These are phyloP conservation scores for Cartodere bifasciata DNA, from an alignment of 2,888 invertebrate genomes.

Conservation along the genomic window DNA sequence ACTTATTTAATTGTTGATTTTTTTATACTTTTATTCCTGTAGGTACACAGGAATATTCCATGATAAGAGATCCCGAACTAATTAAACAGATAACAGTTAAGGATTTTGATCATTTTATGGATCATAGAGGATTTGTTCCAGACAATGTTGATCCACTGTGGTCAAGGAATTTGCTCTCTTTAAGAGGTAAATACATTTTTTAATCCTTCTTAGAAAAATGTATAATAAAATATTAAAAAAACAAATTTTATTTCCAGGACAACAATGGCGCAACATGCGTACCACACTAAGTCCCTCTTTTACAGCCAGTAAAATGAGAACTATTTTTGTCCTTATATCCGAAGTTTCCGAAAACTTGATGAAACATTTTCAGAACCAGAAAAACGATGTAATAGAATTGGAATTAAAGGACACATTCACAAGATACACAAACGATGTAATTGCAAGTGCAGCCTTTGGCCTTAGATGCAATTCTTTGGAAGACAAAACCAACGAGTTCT, in stretches of 20 bases:
- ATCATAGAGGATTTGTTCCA: no score
- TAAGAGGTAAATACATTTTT: no score
- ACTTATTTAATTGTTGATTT: no score
- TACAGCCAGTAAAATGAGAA: conserved; percentile 17
- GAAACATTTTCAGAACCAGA: conserved; percentile 11
- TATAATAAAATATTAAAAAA: no score
- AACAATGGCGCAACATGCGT: conserved; percentile 18
- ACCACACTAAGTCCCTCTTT: conserved; percentile 17
- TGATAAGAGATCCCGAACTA: conserved; percentile 9
- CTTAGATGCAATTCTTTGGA: conserved; percentile 41
- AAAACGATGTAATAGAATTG: conserved; percentile 23
- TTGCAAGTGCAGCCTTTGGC: conserved; percentile 41
- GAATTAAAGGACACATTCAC: conserved; percentile 37
- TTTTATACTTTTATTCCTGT: conserved; percentile 1
- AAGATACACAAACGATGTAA: conserved; percentile 40
- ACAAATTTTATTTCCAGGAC: no score
- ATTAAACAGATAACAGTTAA: conserved; percentile 9
- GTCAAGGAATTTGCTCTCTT: no score
- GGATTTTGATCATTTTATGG: conserved; percentile 10
- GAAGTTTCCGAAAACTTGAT: conserved; percentile 15
- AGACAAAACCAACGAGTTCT: conserved; percentile 42
- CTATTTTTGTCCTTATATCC: conserved; percentile 14
- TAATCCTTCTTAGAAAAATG: no score
- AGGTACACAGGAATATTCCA: conserved; percentile 10
- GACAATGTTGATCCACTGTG: no score